Evolutionary conservation across 2,113 vertebrate genomes (phyloP).

Genomic region (Dasypus novemcinctus): DNA sequence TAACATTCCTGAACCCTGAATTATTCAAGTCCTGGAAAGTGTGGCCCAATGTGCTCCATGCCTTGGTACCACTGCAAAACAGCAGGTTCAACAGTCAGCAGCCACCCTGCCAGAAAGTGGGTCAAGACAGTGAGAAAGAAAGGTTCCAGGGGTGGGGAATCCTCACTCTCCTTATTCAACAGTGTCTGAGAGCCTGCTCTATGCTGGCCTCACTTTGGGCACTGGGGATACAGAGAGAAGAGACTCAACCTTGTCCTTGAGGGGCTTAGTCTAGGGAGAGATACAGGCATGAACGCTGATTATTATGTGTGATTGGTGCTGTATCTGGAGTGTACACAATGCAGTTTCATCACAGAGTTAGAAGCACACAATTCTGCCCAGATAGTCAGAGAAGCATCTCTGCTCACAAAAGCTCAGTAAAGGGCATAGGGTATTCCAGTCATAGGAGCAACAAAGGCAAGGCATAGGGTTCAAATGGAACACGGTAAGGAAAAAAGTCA

Average conservation of each 20-base stretch:
- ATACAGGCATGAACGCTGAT: not conserved
- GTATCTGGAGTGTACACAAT: not conserved
- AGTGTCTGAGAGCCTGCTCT: not conserved
- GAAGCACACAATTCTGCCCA: not conserved
- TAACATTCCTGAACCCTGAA: not conserved
- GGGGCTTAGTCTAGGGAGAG: not conserved
- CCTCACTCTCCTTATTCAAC: not conserved
- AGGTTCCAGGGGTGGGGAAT: not conserved
- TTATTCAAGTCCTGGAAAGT: not conserved
- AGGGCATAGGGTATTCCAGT: not conserved
- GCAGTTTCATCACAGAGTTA: not conserved
- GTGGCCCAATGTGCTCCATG: not conserved
- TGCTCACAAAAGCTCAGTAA: not conserved
- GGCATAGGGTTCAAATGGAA: not conserved
- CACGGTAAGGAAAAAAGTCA: not conserved
- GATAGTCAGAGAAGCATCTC: not conserved
- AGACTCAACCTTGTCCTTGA: not conserved
- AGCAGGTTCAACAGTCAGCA: not conserved
- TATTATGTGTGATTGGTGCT: not conserved
- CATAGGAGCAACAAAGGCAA: not conserved
- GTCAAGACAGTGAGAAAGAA: slow-evolving; percentile 25
- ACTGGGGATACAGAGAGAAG: not conserved
- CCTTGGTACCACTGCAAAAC: not conserved
- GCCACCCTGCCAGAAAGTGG: not conserved
- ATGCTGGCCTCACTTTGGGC: slow-evolving; percentile 4